Conservation (phyloP, 2,888 invertebrate species). For the Drosophila tripunctata region DNA sequence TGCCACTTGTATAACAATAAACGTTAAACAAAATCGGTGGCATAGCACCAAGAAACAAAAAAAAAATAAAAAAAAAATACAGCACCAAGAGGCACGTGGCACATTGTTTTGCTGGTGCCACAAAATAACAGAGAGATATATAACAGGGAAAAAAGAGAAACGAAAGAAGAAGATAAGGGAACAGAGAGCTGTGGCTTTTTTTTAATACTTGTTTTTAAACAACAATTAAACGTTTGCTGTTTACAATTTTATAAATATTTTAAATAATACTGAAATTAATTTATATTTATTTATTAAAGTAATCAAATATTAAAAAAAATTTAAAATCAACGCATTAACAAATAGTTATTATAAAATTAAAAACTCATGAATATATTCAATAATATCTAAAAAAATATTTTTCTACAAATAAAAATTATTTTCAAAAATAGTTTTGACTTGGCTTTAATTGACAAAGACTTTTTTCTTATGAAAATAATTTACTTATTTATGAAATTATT, state of each 20-base stretch:
- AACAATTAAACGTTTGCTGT: not conserved
- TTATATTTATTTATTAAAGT: not conserved
- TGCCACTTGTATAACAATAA: slow-evolving; percentile 43
- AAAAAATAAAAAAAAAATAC: not conserved
- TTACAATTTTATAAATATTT: no score
- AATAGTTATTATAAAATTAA: no score
- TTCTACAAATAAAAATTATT: no score
- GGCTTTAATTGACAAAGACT: no score
- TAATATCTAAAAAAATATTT: no score
- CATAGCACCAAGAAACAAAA: slow-evolving; percentile 19
- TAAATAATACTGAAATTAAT: not conserved
- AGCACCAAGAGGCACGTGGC: slow-evolving; percentile 50
- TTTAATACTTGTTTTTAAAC: not conserved
- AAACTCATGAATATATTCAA: no score
- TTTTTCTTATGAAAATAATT: no score
- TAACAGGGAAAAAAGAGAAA: not conserved
- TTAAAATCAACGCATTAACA: no score
- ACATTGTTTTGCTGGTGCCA: slow-evolving; percentile 55
- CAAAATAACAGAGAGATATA: not conserved
- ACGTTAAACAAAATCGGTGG: slow-evolving; percentile 46
- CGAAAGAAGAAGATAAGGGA: not conserved
- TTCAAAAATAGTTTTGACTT: no score
- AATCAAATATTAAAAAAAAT: no score
- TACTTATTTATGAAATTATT: not conserved
- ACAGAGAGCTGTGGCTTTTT: not conserved